phyloP scores from a whole-genome alignment of 2,113 vertebrate species.

The Microcebus tavaratra region DNA sequence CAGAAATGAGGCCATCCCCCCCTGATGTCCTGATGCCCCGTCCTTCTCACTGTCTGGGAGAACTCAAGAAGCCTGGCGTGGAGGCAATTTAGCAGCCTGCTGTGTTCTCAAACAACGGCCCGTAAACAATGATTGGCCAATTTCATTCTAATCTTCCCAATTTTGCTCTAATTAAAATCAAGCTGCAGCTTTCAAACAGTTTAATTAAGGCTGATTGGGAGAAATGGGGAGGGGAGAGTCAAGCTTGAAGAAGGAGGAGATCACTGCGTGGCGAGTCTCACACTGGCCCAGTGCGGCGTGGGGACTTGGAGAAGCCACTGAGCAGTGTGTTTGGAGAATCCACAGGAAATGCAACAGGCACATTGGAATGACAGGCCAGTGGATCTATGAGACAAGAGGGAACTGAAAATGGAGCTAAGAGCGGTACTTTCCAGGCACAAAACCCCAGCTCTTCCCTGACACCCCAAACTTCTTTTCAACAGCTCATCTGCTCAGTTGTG shows the following conservation, averaged over 20 bases:
- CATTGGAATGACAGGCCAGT: neutral
- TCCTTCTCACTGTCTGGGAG: constrained; percentile 15
- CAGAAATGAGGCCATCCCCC: neutral
- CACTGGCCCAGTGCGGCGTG: neutral
- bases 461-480: neutral
- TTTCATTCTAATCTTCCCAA: constrained; percentile 83
- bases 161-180: constrained; percentile 87
- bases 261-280: neutral
- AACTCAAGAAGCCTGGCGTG: constrained; percentile 57
- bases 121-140: constrained; percentile 76
- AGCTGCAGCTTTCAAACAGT: constrained; percentile 81
- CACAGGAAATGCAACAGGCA: neutral
- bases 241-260: constrained; percentile 26
- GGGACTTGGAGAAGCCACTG: neutral
- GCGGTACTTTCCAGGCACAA: neutral
- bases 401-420: neutral
- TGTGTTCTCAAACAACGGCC: constrained; percentile 61
- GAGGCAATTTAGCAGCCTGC: constrained; percentile 62
- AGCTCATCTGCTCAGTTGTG: neutral
- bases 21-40: neutral
- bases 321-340: neutral
- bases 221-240: constrained; percentile 62
- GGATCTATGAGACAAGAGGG: neutral
- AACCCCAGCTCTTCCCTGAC: neutral
- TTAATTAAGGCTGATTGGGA: constrained; percentile 83